phyloP scores from a whole-genome alignment of 2,797 vertebrate species.

The Sebastes taczanowskii region DNA sequence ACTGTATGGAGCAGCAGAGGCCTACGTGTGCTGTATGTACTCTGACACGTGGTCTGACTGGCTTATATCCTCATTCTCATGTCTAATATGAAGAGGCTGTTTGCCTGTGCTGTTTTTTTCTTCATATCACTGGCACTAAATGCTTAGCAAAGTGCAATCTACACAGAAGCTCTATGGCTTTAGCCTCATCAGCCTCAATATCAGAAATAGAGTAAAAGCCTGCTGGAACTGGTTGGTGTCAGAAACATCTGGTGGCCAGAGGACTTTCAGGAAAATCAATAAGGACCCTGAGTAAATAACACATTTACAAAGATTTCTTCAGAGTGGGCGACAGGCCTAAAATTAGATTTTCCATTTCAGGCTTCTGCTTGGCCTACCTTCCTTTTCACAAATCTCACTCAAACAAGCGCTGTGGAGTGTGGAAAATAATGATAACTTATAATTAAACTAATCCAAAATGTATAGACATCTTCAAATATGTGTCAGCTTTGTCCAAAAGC shows the following conservation, averaged over 20 bases:
- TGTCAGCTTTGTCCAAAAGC: constrained; percentile 2
- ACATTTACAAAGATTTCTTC: constrained; percentile 48
- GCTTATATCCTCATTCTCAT: constrained; percentile 11
- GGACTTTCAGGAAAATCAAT: constrained; percentile 67
- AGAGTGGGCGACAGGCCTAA: constrained; percentile 22
- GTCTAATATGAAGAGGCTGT: constrained; percentile 20
- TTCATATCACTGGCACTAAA: not conserved
- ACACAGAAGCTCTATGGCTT: not conserved
- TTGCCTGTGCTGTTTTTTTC: not conserved
- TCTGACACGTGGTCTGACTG: constrained; percentile 27
- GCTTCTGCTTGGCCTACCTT: not conserved
- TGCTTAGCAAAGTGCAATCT: constrained; percentile 8
- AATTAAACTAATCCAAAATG: not conserved
- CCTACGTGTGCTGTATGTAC: not conserved
- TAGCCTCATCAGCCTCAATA: constrained; percentile 20
- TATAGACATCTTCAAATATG: not conserved
- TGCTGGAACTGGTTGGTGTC: constrained; percentile 59
- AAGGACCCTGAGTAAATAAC: constrained; percentile 63
- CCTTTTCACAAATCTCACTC: not conserved
- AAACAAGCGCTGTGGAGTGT: not conserved
- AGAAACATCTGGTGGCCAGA: constrained; percentile 60
- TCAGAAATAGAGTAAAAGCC: constrained; percentile 36
- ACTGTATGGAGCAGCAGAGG: constrained; percentile 14
- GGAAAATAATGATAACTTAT: not conserved
- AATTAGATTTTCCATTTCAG: constrained; percentile 27